Base-by-base conservation (phyloP, 2,888 invertebrate genomes). In the Acanthacorydalis orientalis region DNA sequence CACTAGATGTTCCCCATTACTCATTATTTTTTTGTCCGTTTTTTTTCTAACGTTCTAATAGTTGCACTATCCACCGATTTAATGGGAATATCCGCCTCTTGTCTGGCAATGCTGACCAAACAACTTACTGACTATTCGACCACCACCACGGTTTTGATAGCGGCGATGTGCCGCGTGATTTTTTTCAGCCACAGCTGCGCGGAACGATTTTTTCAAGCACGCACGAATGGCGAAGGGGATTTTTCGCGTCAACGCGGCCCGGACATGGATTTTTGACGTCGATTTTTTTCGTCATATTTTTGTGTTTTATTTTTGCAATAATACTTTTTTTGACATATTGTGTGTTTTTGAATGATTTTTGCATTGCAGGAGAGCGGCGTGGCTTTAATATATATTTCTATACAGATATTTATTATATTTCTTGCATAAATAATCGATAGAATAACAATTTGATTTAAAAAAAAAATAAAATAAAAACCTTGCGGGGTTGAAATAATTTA, bases 301-400 rank as follows among this genome's bases (percentile, higher is more conserved):
- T 42, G 34, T 47, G 31, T 42, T 42, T 42, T 42, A 23, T 42
- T 42, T 42, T 42, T 42, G 42, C 12, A 42, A 16, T 42, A 31
- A 12, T n/a, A 23, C 23, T 23, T 23, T 23, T 23, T 23, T 23
- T 23, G 23, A 23, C 23, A 23, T 23, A 31, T 12, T 42, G 42
- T 42, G 31, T 42, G 12, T 63, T 64, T 65, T 65, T 63, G 63
- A 62, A 57, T 62, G 62, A 60, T 62, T 64, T 64, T 64, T 65
- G n/a, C 65, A 57, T 64, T 65, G 65, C 64, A 62, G 59, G 57
- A 59, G 58, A 56, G 47, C 52, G 51, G 53, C 42, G 23, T 45
- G 48, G 50, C 43, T 39, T 49, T 43, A 23, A 23, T 23, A 23
- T 23, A 23, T 23, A 23, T 23, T 23, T 23, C 23, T 23, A 23